Evolutionary conservation across 2,797 vertebrate genomes (phyloP), one percentile per base, ranked within the genome.

Genomic region (Trachurus trachurus): DNA sequence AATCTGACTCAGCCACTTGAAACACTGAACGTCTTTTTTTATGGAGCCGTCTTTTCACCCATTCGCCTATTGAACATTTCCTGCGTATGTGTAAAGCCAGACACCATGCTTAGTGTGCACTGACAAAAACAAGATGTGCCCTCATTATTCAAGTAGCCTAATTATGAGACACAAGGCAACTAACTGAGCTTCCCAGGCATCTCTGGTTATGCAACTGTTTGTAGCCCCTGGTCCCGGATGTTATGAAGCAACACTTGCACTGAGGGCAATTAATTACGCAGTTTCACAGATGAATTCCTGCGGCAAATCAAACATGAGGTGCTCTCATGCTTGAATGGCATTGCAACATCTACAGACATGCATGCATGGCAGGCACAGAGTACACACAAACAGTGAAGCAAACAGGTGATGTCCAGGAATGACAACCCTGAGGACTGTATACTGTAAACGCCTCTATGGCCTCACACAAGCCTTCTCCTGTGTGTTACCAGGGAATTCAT

Each of bases 221-320:
- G 75, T 80, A 72, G 85, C 87, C 86, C 65, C 78, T 2, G 78
- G 88, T 76, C 74, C 80, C 76, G 78, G 91, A 93, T 93, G 90
- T 88, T 84, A 71, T 78, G 75, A 80, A 89, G 89, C n/a, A n/a
- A 86, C 88, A 71, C 66, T 87, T 85, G 67, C 4, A 56, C 78
- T 50, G 29, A 73, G 62, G 85, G 85, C 71, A 53, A 87, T 87
- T 89, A 87, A 93, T 92, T 84, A 87, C 45, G n/a, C 82, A 42
- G 81, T 90, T 93, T 94, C 76, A 91, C 91, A 88, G 84, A 91
- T 92, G 89, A 90, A 86, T 91, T 91, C 70, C 80, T 54, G 78
- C 60, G 3, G 74, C 74, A 66, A 64, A 71, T 78, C 76, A 80
- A 87, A 88, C 75, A 86, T 0, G 63, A 87, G 68, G 72, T 1